A percentile compares a stretch with the other conserved stretches of the same genome.
Conservation (phyloP, 2,797 vertebrate genomes). For the Tenualosa ilisha region DNA sequence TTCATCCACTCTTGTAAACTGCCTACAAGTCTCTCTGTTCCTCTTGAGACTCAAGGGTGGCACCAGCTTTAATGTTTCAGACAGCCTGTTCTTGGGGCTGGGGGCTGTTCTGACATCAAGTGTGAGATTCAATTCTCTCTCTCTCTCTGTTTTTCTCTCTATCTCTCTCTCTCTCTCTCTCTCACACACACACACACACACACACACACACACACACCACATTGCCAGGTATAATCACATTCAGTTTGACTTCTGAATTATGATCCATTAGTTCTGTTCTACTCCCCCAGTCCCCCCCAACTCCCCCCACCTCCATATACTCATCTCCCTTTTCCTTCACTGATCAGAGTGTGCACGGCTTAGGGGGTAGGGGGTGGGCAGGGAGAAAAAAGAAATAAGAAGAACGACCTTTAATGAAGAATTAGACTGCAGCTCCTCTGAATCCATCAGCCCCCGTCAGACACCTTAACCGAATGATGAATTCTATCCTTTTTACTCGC, state of each 20-base stretch:
- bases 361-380: too few relatives aligned
- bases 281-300: not conserved
- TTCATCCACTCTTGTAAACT: not conserved
- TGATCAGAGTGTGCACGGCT: not conserved
- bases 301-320: slow-evolving; percentile 38
- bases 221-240: slow-evolving; percentile 48
- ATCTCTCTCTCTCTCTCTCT: not conserved
- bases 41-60: not conserved
- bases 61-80: not conserved
- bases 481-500: slow-evolving; percentile 54
- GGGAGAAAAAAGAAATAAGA: slow-evolving; percentile 37
- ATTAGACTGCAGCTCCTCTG: slow-evolving; percentile 44
- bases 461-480: slow-evolving; percentile 53
- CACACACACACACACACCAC: not conserved
- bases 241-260: slow-evolving; percentile 53
- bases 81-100: not conserved
- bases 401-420: slow-evolving; percentile 57
- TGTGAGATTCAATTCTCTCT: not conserved
- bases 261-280: slow-evolving; percentile 51
- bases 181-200: not conserved
- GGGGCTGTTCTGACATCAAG: not conserved
- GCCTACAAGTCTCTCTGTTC: not conserved
- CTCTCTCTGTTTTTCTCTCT: not conserved
- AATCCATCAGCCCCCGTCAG: slow-evolving; percentile 47
- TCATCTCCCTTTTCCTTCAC: not conserved